Base-by-base conservation (phyloP, 2,113 vertebrate genomes). In the Oryzias woworae region DNA sequence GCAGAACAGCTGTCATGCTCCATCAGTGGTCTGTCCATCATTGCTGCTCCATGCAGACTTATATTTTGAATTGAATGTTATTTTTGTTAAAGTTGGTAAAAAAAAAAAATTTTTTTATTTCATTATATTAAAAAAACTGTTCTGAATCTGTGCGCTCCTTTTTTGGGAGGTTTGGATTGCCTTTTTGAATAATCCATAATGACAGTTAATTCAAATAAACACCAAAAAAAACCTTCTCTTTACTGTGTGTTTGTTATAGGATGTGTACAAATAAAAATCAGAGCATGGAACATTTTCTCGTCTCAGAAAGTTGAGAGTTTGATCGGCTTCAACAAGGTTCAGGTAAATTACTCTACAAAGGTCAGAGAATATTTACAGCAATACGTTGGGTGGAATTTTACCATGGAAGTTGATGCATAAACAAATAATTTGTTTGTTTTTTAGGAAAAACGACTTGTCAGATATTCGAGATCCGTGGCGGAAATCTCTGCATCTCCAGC, bases 211-310 rank as follows among this genome's bases (percentile, higher is more conserved):
- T 8, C 10, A 36, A 36, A 2, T 36, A 10, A 36, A 36, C 36
- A 36, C 36, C 8, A 36, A 36, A 36, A 36, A 36, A 36, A 1
- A 12, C 17, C 42, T 16, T 62, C 1, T 53, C 26, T 50, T 49
- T n/a, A 0, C 4, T 0, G n/a, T 41, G 67, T 2, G 63, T 78
- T 62, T 70, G 1, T 23, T 73, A 17, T 81, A 96, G 96, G 93
- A 24, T 78, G 67, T 53, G 85, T 91, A 15, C 70, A 69, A 67
- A 88, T 95, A 66, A 92, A 85, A 20, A 85, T 94, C 53, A 75
- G 69, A 70, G 94, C 92, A 46, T 80, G 54, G 74, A 95, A 96
- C 4, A 31, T 57, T 31, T 91, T 96, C 72, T 96, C 94, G 2
- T 92, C 87, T 70, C 16, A 73, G 75, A 94, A 91, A 24, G 49